Evolutionary conservation across 92 coral and sea anemone species (phyloP).

Genomic region (Heliopora coerulea): DNA sequence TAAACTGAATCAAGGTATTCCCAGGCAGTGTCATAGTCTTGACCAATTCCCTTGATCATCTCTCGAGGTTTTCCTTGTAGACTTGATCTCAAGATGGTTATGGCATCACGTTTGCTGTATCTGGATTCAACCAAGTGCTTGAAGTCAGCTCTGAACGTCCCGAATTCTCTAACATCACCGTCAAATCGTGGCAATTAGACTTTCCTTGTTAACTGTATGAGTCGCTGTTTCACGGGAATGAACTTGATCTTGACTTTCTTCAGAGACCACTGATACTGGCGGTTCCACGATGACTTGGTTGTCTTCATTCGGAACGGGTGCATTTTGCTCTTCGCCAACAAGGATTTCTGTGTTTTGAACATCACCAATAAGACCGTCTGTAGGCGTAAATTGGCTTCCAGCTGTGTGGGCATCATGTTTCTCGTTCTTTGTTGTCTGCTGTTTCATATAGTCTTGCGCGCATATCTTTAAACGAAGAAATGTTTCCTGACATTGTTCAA

Average conservation of each 20-base stretch:
- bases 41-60: conserved; percentile 52
- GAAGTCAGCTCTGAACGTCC: conserved; percentile 53
- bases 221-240: no score
- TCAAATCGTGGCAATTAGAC: conserved; percentile 33
- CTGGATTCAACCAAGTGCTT: conserved; percentile 49
- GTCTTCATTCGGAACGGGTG: no score
- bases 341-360: no score
- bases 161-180: conserved; percentile 52
- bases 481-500: conserved; percentile 21
- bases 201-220: background rate
- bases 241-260: no score
- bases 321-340: no score
- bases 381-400: background rate
- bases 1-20: conserved; percentile 20
- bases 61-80: conserved; percentile 52
- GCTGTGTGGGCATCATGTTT: background rate
- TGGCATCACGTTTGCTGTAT: conserved; percentile 52
- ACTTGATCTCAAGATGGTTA: conserved; percentile 46
- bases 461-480: conserved; percentile 12
- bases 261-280: no score
- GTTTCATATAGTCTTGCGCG: conserved; percentile 17
- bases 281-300: no score
- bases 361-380: no score
- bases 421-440: background rate
- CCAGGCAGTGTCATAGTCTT: conserved; percentile 36